Conservation (phyloP, 1,140 invertebrate species). For the Drosophila sulfurigaster region DNA sequence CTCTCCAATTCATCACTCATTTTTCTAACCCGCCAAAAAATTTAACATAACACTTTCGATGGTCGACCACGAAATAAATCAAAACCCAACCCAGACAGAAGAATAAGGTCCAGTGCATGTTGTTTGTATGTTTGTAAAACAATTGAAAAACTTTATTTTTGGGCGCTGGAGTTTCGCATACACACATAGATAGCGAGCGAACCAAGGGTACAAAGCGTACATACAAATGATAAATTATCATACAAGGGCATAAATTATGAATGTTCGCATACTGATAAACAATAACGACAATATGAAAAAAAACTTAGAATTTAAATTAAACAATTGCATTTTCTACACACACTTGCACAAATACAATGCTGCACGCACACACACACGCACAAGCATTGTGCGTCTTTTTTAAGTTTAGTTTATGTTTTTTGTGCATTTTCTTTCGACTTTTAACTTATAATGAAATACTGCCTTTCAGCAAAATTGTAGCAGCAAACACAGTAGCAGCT, state of each 20-base stretch:
- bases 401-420: conserved; percentile 12
- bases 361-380: conserved; percentile 35
- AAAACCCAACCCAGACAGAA: too few relatives aligned
- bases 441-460: conserved; percentile 61
- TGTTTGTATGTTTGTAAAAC: conserved; percentile 68
- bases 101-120: not conserved
- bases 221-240: conserved; percentile 70
- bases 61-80: too few relatives aligned
- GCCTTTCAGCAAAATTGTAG: conserved; percentile 21
- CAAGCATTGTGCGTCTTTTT: conserved; percentile 45
- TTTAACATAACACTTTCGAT: too few relatives aligned
- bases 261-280: conserved; percentile 63
- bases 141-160: conserved; percentile 76
- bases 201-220: conserved; percentile 15
- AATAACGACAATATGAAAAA: conserved; percentile 35
- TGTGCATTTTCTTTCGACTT: conserved; percentile 42
- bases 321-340: conserved; percentile 26
- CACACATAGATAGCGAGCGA: conserved; percentile 35
- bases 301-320: conserved; percentile 58
- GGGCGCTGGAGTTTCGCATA: conserved; percentile 36
- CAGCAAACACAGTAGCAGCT: conserved; percentile 14
- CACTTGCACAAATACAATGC: conserved; percentile 25
- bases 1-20: too few relatives aligned
- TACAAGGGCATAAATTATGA: conserved; percentile 72
- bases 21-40: too few relatives aligned